Evolutionary conservation across 2,888 invertebrate genomes (phyloP).

Genomic region (Piscicola geometra): DNA sequence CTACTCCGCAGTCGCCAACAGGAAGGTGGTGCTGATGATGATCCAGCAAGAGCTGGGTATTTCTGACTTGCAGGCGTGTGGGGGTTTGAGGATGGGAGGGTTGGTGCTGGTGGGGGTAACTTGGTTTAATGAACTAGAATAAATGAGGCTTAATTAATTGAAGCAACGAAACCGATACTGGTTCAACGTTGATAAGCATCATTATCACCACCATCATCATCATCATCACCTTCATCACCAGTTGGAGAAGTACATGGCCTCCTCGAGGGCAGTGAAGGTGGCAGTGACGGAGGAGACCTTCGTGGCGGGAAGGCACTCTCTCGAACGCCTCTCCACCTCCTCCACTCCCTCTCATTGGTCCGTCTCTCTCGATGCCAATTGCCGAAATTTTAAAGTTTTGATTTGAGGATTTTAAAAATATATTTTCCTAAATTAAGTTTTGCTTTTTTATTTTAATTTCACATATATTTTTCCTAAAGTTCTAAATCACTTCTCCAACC

Average conservation of each 20-base stretch:
- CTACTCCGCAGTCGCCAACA: slow-evolving; percentile 65
- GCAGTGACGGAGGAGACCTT: background rate
- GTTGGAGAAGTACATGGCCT: background rate
- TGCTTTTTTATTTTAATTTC: too few relatives aligned
- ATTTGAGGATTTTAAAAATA: too few relatives aligned
- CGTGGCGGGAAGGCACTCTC: background rate
- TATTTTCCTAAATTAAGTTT: too few relatives aligned
- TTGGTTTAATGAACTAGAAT: background rate
- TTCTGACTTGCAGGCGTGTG: background rate
- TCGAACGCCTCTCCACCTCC: background rate
- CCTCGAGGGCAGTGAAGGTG: background rate
- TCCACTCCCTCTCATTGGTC: too few relatives aligned
- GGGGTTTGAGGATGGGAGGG: background rate
- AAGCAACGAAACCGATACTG: background rate
- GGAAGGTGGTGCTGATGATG: slow-evolving; percentile 42
- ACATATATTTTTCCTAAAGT: too few relatives aligned
- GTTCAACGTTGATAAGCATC: background rate
- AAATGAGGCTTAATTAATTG: background rate
- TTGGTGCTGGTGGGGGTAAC: background rate
- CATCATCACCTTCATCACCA: background rate
- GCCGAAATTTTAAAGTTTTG: too few relatives aligned
- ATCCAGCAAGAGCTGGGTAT: slow-evolving; percentile 2
- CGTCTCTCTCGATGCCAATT: too few relatives aligned
- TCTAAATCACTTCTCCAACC: too few relatives aligned
- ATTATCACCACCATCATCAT: background rate